Percentiles rank a stretch among this genome's conserved stretches.
phyloP scores from a whole-genome alignment of 1,140 invertebrate species.

The Formica exsecta region DNA sequence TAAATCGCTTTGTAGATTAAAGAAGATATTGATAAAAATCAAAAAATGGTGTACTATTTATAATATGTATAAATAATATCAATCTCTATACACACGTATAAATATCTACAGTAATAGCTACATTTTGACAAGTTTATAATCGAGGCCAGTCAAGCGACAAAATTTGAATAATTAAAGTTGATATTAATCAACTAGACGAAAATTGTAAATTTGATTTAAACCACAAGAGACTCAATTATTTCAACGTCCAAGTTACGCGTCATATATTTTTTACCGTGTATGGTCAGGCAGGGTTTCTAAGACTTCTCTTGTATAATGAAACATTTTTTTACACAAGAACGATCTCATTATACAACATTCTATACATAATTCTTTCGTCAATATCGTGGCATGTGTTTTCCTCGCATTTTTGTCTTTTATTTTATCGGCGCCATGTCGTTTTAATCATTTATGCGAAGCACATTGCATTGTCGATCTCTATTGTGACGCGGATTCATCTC shows the following conservation, averaged over 20 bases:
- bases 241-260: constrained; percentile 45
- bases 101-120: constrained; percentile 31
- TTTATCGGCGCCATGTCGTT: not conserved
- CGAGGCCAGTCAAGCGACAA: not conserved
- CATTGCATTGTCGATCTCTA: constrained; percentile 16
- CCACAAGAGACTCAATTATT: constrained; percentile 48
- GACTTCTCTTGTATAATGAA: constrained; percentile 10
- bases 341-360: constrained; percentile 37
- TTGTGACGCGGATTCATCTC: constrained; percentile 26
- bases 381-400: constrained; percentile 56
- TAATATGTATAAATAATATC: constrained; percentile 33
- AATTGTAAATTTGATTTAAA: not conserved
- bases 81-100: constrained; percentile 32
- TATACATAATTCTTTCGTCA: constrained; percentile 37
- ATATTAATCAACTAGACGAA: not conserved
- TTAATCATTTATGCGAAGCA: constrained; percentile 24
- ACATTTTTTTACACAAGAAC: constrained; percentile 34
- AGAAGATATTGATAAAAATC: constrained; percentile 36
- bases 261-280: constrained; percentile 42
- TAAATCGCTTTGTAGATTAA: constrained; percentile 48
- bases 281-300: constrained; percentile 35
- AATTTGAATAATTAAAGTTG: not conserved
- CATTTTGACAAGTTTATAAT: constrained; percentile 17
- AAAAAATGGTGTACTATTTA: constrained; percentile 53
- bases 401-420: constrained; percentile 1